Evolutionary conservation across 2,113 vertebrate genomes (phyloP).

Genomic region (Salvelinus sp.): DNA sequence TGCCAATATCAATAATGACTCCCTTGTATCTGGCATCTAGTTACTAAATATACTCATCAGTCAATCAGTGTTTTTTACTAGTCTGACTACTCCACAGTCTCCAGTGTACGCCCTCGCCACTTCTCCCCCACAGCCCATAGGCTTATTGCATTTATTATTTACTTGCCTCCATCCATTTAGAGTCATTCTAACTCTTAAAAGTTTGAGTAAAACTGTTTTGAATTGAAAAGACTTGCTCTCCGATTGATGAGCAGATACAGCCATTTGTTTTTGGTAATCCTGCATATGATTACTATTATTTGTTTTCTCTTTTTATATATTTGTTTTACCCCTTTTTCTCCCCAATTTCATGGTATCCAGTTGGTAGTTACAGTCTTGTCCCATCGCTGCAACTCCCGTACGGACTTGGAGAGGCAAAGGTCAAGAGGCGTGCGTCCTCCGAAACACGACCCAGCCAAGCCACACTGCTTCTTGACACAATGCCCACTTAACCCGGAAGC

Average conservation of each 20-base stretch:
- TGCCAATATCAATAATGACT: not conserved
- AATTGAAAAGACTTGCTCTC: conserved; percentile 25
- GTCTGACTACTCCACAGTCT: not conserved
- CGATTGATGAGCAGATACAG: conserved; percentile 65
- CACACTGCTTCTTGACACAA: no score
- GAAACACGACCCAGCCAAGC: no score
- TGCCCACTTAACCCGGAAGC: no score
- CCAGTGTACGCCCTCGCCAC: not conserved
- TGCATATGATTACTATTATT: conserved; percentile 57
- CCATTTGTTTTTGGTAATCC: conserved; percentile 68
- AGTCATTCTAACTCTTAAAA: not conserved
- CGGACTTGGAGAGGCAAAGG: no score
- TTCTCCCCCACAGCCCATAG: not conserved
- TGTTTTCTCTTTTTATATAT: no score
- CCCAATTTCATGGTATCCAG: no score
- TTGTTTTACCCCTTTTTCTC: no score
- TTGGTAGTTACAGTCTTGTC: no score
- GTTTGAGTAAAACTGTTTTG: not conserved
- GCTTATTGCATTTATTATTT: not conserved
- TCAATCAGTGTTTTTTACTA: conserved; percentile 10
- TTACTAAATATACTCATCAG: not conserved
- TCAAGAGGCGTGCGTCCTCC: no score
- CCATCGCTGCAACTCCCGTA: no score
- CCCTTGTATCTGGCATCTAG: not conserved
- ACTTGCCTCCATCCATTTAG: not conserved